Conservation (phyloP, 2,797 vertebrate species). For the Sebastes dallii region DNA sequence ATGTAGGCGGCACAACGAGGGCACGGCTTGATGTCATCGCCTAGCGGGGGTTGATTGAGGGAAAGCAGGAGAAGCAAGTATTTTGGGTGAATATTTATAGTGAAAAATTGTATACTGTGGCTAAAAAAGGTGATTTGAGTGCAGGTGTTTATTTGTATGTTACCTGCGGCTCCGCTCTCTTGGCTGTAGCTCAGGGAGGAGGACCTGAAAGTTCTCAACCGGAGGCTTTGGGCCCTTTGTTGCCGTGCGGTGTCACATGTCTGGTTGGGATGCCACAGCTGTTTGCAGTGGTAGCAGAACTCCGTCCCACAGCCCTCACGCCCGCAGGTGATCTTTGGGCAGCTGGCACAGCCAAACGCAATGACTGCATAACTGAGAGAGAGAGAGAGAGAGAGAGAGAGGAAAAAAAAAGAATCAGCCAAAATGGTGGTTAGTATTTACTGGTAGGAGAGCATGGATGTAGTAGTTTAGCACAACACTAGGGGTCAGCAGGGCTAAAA, state of each 20-base stretch:
- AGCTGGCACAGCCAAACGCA: conserved; percentile 97
- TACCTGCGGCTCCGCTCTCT: conserved; percentile 96
- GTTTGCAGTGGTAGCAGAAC: conserved; percentile 99
- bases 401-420: not conserved
- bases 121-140: not conserved
- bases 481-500: conserved; percentile 31
- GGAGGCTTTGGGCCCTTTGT: conserved; percentile 91
- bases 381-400: conserved; percentile 8
- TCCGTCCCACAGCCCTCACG: conserved; percentile 96
- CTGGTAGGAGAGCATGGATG: not conserved
- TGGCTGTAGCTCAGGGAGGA: conserved; percentile 98
- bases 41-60: conserved; percentile 60
- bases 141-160: not conserved
- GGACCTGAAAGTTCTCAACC: conserved; percentile 91
- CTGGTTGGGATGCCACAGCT: conserved; percentile 99
- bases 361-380: conserved; percentile 92
- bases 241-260: conserved; percentile 96
- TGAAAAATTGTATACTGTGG: not conserved
- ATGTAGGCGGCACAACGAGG: conserved; percentile 97
- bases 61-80: not conserved
- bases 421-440: not conserved
- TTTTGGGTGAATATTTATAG: not conserved
- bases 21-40: conserved; percentile 97
- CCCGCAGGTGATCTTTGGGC: conserved; percentile 95
- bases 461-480: conserved; percentile 13